Percentiles rank a stretch among this genome's conserved stretches.
These are phyloP conservation scores for Melipona bicolor DNA, from an alignment of 2,888 invertebrate genomes.

Conservation along the genomic window DNA sequence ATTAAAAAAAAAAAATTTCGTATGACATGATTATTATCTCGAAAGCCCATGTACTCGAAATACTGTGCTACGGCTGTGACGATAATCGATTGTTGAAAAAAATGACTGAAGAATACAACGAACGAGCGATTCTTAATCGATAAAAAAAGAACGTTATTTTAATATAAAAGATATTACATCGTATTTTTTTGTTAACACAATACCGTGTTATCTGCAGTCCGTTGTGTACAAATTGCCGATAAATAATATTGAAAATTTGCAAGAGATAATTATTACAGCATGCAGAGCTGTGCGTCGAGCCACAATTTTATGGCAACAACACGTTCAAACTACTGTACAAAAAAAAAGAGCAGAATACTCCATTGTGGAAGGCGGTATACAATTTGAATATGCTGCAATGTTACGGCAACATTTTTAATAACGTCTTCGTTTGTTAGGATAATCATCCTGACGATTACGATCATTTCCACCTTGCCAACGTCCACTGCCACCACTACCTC, in stretches of 20 bases:
- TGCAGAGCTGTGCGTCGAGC: no score
- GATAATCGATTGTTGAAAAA: constrained; percentile 42
- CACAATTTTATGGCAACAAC: no score
- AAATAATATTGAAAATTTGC: no score
- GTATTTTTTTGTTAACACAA: no score
- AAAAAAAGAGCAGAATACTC: no score
- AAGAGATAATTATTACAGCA: no score
- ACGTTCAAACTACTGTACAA: no score
- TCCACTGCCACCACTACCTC: constrained; percentile 82
- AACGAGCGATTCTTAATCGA: constrained; percentile 29
- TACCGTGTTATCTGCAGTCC: no score
- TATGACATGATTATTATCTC: not conserved
- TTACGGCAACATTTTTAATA: constrained; percentile 83
- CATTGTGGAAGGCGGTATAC: no score
- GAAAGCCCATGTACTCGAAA: constrained; percentile 1
- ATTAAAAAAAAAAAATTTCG: not conserved
- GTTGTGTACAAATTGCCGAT: no score
- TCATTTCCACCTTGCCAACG: constrained; percentile 84
- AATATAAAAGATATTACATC: constrained; percentile 12
- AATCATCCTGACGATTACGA: constrained; percentile 88
- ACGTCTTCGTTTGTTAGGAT: constrained; percentile 88
- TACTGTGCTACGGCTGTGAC: constrained; percentile 10
- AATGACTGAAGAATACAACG: constrained; percentile 48
- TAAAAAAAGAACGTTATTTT: constrained; percentile 30
- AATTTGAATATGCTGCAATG: no score